These are phyloP conservation scores for Phaenicophaeus curvirostris DNA, from an alignment of 2,797 vertebrate species.

Conservation along the genomic window DNA sequence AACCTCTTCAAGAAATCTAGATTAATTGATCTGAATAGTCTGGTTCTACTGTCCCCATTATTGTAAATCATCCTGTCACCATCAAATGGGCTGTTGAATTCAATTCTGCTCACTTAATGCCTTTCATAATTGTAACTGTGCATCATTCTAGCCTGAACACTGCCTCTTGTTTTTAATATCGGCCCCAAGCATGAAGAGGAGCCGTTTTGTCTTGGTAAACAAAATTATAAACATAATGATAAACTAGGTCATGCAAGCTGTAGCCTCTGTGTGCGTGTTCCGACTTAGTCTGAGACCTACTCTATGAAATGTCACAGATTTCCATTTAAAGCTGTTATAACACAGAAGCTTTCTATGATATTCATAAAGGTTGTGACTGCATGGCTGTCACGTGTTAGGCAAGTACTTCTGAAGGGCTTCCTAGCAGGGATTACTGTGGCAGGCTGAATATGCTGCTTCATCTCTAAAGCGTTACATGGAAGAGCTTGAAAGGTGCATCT, in stretches of 20 bases:
- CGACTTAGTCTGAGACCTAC: not conserved
- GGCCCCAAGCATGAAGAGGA: not conserved
- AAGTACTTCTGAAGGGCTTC: not conserved
- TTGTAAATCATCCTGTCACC: not conserved
- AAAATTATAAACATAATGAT: not conserved
- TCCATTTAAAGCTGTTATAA: not conserved
- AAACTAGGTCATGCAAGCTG: not conserved
- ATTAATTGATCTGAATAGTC: not conserved
- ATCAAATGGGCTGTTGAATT: conserved; percentile 2
- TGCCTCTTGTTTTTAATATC: not conserved
- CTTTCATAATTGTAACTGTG: not conserved
- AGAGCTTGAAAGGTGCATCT: not conserved
- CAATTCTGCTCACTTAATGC: not conserved
- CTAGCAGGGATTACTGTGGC: rapidly evolving
- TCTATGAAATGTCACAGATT: not conserved
- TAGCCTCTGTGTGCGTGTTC: not conserved
- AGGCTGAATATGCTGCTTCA: not conserved
- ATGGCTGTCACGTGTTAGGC: not conserved
- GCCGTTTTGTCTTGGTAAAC: not conserved
- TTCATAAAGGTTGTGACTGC: not conserved
- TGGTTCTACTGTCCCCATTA: not conserved
- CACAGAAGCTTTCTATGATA: not conserved
- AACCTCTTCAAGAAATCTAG: not conserved
- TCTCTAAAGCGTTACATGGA: not conserved
- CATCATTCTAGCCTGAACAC: not conserved